These are phyloP conservation scores for Chelon labrosus DNA, from an alignment of 2,797 vertebrate genomes.

Conservation along the genomic window DNA sequence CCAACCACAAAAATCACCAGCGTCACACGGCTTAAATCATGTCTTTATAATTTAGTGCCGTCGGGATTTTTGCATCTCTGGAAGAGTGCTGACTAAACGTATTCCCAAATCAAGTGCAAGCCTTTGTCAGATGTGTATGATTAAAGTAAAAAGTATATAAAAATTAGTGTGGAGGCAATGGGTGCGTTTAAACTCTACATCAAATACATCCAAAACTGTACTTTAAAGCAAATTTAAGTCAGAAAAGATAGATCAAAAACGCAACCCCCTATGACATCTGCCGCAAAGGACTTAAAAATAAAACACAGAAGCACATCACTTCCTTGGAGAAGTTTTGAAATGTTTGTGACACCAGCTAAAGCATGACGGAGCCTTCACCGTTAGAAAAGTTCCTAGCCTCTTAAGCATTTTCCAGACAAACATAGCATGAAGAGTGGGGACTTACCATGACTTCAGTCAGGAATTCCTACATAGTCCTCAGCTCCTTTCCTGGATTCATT, in stretches of 20 bases:
- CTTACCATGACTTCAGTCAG: slow-evolving; percentile 84
- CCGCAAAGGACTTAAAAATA: too few relatives aligned
- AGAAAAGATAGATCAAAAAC: too few relatives aligned
- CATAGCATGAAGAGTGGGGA: slow-evolving; percentile 17
- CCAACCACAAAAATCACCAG: slow-evolving; percentile 39
- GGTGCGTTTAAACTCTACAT: too few relatives aligned
- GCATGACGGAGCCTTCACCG: not conserved
- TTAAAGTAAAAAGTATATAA: not conserved
- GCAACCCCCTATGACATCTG: too few relatives aligned
- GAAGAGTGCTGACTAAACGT: slow-evolving; percentile 18
- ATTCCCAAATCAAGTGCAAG: slow-evolving; percentile 13
- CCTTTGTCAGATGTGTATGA: slow-evolving; percentile 2
- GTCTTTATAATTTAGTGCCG: slow-evolving; percentile 16
- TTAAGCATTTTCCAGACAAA: not conserved
- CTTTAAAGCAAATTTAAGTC: too few relatives aligned
- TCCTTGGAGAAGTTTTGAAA: not conserved
- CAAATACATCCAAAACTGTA: too few relatives aligned
- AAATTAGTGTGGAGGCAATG: too few relatives aligned
- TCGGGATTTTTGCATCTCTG: slow-evolving; percentile 29
- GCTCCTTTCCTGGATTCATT: slow-evolving; percentile 61
- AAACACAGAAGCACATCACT: too few relatives aligned
- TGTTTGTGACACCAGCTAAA: not conserved
- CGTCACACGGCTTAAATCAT: slow-evolving; percentile 46
- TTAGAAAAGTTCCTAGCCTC: not conserved
- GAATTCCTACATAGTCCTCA: slow-evolving; percentile 79